Percentiles rank a stretch among this genome's conserved stretches.
Conservation (phyloP, 2,888 invertebrate species). For the Coremacera marginata region DNA sequence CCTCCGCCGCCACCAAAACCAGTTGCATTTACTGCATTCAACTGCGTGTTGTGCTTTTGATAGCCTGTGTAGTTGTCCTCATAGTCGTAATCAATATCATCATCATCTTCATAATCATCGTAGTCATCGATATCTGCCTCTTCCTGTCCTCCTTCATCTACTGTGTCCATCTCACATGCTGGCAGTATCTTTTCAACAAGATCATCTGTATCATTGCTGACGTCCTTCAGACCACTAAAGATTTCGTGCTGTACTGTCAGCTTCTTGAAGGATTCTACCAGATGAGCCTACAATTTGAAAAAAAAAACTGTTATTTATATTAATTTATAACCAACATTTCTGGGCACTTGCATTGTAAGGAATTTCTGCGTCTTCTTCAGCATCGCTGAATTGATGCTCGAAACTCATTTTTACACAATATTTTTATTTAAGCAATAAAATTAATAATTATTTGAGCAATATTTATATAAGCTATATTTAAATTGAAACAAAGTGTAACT, state of each 20-base stretch:
- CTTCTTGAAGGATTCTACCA: slow-evolving; percentile 52
- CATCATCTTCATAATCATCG: slow-evolving; percentile 54
- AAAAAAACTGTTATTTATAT: neutral
- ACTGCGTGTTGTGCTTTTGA: slow-evolving; percentile 61
- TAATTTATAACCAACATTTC: too few species aligned
- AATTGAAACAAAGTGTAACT: too few species aligned
- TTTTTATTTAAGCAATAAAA: neutral
- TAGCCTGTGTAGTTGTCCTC: slow-evolving; percentile 63
- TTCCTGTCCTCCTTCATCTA: slow-evolving; percentile 27
- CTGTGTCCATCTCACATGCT: slow-evolving; percentile 13
- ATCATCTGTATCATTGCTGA: slow-evolving; percentile 43
- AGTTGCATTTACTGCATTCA: slow-evolving; percentile 9
- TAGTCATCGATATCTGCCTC: slow-evolving; percentile 44
- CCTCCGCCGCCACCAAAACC: slow-evolving; percentile 18
- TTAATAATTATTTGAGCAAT: neutral
- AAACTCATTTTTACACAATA: slow-evolving; percentile 47
- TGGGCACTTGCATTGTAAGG: slow-evolving; percentile 43
- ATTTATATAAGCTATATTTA: neutral
- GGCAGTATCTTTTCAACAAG: slow-evolving; percentile 43
- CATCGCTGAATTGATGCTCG: slow-evolving; percentile 66
- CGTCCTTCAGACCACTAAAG: slow-evolving; percentile 54
- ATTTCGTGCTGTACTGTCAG: slow-evolving; percentile 60
- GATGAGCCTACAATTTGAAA: slow-evolving; percentile 51
- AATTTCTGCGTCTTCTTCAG: slow-evolving; percentile 61
- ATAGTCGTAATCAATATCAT: slow-evolving; percentile 59